Base-by-base conservation (phyloP, 2,797 vertebrate species). In the Ctenopoma multispine region DNA sequence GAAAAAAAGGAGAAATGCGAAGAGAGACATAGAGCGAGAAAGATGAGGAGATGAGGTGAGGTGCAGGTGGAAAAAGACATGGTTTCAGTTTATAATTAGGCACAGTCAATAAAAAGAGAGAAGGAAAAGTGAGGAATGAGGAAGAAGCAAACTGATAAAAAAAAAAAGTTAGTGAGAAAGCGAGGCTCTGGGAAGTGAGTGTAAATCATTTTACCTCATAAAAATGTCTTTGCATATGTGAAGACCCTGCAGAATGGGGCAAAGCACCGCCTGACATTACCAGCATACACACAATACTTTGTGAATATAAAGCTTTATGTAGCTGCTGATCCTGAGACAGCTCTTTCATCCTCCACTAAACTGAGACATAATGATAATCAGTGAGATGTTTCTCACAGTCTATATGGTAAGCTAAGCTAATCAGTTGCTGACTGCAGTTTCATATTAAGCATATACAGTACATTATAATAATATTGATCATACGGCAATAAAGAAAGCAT, bases 191-290 rank as follows among this genome's bases (percentile, higher is more conserved):
- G 54, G 71, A 67, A 80, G 40, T 50, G 54, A 79, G 55, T 63
- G 65, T 79, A 68, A 82, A 79, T 86, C 50, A 81, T 59, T 86
- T 77, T 58, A 68, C 24, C 38, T 75, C 54, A 63, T 90, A 82
- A 88, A 87, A 80, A 72, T 14, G 64, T 81, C 69, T 87, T 69
- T 77, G 72, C 79, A 72, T 81, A n/a, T n/a, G 68, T 54, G 48
- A 66, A 29, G 29, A 60, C 68, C 61, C 75, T 61, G 68, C 2
- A 15, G 79, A 63, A 53, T 1, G 6, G 17, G 17, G 58, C 64
- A 49, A 27, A 47, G 54, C 57, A 55, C 34, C 56, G 64, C 54
- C 61, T 63, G 63, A 72, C 81, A 73, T 44, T 44, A 80, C 81
- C 61, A 81, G 72, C 81, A 80, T 74, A 65, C 66, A 75, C 54